Evolutionary conservation across 2,888 invertebrate genomes (phyloP).

Genomic region (Aspidapion aeneum): DNA sequence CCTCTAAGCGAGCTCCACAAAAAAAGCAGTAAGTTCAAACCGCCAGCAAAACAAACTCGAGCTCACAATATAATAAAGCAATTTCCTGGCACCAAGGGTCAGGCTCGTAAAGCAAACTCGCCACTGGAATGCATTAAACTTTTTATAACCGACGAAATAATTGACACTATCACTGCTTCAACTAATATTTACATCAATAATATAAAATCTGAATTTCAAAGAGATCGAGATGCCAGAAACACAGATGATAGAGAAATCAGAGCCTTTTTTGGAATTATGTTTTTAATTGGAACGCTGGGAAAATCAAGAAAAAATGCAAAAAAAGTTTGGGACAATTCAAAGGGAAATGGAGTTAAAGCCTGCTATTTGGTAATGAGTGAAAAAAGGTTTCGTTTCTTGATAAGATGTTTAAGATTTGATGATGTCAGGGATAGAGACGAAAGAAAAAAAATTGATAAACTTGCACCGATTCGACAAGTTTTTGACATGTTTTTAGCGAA

Average conservation of each 20-base stretch:
- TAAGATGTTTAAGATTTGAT: constrained; percentile 22
- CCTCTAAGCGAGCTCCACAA: constrained; percentile 1
- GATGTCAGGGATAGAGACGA: constrained; percentile 11
- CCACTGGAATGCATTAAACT: constrained; percentile 3
- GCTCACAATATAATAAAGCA: constrained; percentile 5
- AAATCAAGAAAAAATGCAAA: constrained; percentile 23
- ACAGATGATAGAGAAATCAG: constrained; percentile 14
- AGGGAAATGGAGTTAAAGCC: constrained; percentile 25
- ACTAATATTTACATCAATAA: constrained; percentile 16
- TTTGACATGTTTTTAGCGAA: constrained; percentile 18
- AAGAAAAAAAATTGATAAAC: constrained; percentile 21
- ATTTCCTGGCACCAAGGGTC: constrained; percentile 6
- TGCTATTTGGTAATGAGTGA: constrained; percentile 25
- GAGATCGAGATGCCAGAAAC: constrained; percentile 12
- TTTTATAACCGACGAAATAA: constrained; percentile 4
- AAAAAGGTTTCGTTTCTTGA: constrained; percentile 19
- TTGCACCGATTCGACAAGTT: constrained; percentile 23
- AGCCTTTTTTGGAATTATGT: constrained; percentile 11
- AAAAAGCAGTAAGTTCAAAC: background rate
- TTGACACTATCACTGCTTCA: constrained; percentile 5
- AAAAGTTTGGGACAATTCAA: constrained; percentile 28
- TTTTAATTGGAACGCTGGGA: constrained; percentile 9
- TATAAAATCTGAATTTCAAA: constrained; percentile 9
- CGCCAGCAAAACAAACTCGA: background rate
- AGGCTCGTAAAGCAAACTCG: constrained; percentile 1